These are phyloP conservation scores for Drosophila nigricruria DNA, from an alignment of 2,888 invertebrate genomes.

Conservation along the genomic window DNA sequence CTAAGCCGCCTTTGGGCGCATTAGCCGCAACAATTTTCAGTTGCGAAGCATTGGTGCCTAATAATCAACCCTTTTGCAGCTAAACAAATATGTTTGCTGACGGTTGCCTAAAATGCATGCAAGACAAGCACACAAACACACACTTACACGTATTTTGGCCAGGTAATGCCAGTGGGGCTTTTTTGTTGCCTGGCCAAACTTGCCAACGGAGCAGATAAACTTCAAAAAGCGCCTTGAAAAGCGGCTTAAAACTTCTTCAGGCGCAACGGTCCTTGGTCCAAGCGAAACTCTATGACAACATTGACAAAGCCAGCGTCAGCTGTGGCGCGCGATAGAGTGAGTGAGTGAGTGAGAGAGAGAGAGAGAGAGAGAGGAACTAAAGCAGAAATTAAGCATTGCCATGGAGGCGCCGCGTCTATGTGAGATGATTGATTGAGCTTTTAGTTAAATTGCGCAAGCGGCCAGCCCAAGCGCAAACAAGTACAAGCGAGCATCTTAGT, in stretches of 20 bases:
- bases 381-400: constrained; percentile 65
- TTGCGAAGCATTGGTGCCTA: constrained; percentile 32
- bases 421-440: constrained; percentile 76
- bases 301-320: constrained; percentile 48
- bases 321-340: not conserved
- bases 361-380: constrained; percentile 3
- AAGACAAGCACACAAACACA: constrained; percentile 6
- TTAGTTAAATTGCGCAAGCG: constrained; percentile 72
- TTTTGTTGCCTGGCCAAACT: constrained; percentile 21
- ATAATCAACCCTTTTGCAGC: constrained; percentile 66
- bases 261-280: constrained; percentile 27
- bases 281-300: constrained; percentile 61
- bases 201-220: constrained; percentile 61
- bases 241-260: constrained; percentile 70
- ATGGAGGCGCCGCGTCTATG: constrained; percentile 44
- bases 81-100: constrained; percentile 56
- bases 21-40: constrained; percentile 57
- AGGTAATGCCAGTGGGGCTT: constrained; percentile 33
- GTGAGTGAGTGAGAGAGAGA: not conserved
- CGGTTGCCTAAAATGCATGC: constrained; percentile 47
- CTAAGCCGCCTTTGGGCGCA: constrained; percentile 68
- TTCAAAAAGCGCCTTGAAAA: constrained; percentile 67
- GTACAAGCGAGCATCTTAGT: constrained; percentile 55
- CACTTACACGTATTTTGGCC: constrained; percentile 21
- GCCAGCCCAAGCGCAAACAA: constrained; percentile 45